Base-by-base conservation (phyloP, 2,113 vertebrate genomes). In the Heterocephalus glaber region DNA sequence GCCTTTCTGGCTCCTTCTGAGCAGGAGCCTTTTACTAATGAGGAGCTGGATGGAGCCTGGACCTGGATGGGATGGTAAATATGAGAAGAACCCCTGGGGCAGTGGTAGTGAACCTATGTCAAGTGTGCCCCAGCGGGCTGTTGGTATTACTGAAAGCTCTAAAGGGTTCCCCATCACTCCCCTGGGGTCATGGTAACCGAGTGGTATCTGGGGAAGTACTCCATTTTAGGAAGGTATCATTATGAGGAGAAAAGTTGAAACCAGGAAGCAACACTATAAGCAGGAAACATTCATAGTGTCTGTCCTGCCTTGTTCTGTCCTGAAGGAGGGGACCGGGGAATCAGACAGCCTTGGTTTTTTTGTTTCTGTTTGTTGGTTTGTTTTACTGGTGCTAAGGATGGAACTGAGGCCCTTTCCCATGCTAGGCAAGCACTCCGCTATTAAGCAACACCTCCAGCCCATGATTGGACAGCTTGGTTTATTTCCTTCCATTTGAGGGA, bases 1-100 rank as follows among this genome's bases (percentile, higher is more conserved):
- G 72, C 49, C 74, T 56, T 86, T 47, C 87, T 68, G 79, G 80
- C 49, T 85, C 28, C 70, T 63, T 49, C 41, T 80, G 84, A 92
- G 86, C 58, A 83, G 66, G 58, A 49, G 38, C 33, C 54, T 94
- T 63, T 80, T 80, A 85, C 56, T 33, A 11, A 13, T 6, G 28
- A 86, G 66, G 38, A 77, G 52, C 49, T 68, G 72, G 61, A 47
- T 0, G 0, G 66, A 94, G 89, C 41, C 19, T 24, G 81, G 79
- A 81, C 22, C 60, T 56, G 90, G 89, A 49, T 20, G 65, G 77
- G 58, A 49, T 41, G 89, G 85, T 44, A 28, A 66, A 88, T 5
- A 28, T 33, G 89, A 86, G 76, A 70, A 38, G n/a, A n/a, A 2
- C 6, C 17, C 2, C 35, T 5, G 54, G 72, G 91, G 44, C 28